A percentile compares a stretch with the other conserved stretches of the same genome.
These are phyloP conservation scores for Stomorhina lunata DNA, from an alignment of 2,888 invertebrate genomes.

Conservation along the genomic window DNA sequence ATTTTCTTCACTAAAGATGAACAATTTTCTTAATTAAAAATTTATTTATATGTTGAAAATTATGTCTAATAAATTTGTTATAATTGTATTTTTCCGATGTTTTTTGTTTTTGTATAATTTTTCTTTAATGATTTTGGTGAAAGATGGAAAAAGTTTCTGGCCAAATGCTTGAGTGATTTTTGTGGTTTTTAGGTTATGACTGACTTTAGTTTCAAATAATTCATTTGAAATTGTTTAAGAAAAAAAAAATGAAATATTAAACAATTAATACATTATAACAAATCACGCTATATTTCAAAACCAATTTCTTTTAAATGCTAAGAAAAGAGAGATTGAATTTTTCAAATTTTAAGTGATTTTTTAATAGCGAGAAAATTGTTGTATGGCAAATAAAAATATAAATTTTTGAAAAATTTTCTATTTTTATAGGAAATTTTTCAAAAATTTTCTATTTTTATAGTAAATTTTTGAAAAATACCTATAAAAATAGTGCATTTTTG, in stretches of 20 bases:
- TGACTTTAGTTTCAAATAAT: constrained; percentile 36
- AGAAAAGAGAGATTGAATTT: constrained; percentile 20
- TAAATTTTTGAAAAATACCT: no score
- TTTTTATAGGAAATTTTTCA: no score
- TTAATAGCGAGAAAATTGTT: not conserved
- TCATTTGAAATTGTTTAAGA: constrained; percentile 29
- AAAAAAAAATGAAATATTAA: no score
- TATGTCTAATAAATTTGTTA: constrained; percentile 45
- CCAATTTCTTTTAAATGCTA: not conserved
- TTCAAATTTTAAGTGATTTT: not conserved
- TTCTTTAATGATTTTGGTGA: constrained; percentile 9
- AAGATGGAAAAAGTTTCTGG: constrained; percentile 54
- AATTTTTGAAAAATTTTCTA: no score
- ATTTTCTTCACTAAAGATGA: not conserved
- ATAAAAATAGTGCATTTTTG: no score
- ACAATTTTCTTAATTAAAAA: no score
- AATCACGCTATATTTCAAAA: constrained; percentile 55
- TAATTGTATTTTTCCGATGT: constrained; percentile 39
- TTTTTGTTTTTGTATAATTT: not conserved
- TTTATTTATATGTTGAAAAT: no score
- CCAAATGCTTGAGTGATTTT: constrained; percentile 55
- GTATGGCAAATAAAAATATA: not conserved
- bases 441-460: no score
- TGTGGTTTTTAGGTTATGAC: constrained; percentile 63
- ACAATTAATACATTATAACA: constrained; percentile 9